Percentiles rank a stretch among this genome's conserved stretches.
Conservation (phyloP, 2,797 vertebrate genomes). For the Oophaga sylvatica region DNA sequence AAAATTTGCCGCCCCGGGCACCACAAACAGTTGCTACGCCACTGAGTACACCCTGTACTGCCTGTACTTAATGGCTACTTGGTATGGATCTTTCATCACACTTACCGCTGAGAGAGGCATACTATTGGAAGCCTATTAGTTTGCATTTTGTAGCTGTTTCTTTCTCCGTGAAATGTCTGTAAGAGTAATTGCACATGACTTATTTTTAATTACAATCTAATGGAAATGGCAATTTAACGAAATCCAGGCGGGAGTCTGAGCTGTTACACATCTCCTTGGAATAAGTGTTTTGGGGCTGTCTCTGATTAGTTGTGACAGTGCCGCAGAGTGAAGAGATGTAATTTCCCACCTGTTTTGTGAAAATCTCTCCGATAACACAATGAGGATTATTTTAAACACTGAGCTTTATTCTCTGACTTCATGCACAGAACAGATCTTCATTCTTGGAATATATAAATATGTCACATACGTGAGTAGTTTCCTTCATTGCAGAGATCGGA, state of each 20-base stretch:
- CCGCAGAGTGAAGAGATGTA: slow-evolving; percentile 40
- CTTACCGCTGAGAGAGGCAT: neutral
- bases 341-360: slow-evolving; percentile 59
- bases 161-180: neutral
- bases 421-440: slow-evolving; percentile 4
- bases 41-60: no score
- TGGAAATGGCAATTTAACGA: slow-evolving; percentile 53
- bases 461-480: neutral
- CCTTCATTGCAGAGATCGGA: neutral
- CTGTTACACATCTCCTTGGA: slow-evolving; percentile 41
- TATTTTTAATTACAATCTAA: slow-evolving; percentile 62
- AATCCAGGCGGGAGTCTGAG: slow-evolving; percentile 9
- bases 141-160: slow-evolving; percentile 35
- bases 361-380: slow-evolving; percentile 52
- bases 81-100: neutral
- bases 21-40: no score
- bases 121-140: slow-evolving; percentile 6
- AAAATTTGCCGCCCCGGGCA: no score
- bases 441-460: neutral
- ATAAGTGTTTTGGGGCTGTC: slow-evolving; percentile 53
- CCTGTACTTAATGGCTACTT: no score
- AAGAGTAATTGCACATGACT: slow-evolving; percentile 57
- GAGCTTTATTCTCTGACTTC: slow-evolving; percentile 2
- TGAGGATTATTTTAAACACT: slow-evolving; percentile 39
- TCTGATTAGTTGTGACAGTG: slow-evolving; percentile 61